Conservation (phyloP, 2,888 invertebrate species). For the Biston stratarius region DNA sequence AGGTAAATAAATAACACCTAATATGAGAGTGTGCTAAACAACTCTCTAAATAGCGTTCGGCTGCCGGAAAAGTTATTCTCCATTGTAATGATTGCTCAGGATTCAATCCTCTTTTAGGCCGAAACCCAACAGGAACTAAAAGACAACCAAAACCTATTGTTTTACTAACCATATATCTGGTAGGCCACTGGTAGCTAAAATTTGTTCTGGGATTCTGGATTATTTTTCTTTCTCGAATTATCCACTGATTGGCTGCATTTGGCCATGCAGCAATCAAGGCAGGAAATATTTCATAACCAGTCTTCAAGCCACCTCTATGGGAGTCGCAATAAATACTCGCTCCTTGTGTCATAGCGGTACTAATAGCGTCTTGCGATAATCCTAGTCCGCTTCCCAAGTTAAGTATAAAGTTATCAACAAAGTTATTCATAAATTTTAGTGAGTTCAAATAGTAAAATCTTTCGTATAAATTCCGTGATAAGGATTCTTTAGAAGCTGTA, state of each 20-base stretch:
- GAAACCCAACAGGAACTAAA: slow-evolving; percentile 90
- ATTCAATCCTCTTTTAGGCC: slow-evolving; percentile 87
- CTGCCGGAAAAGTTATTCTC: slow-evolving; percentile 92
- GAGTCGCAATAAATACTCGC: slow-evolving; percentile 89
- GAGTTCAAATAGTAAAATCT: slow-evolving; percentile 88
- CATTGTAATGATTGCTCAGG: slow-evolving; percentile 90
- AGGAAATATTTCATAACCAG: slow-evolving; percentile 89
- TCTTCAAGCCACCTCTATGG: slow-evolving; percentile 69
- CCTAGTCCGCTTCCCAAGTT: slow-evolving; percentile 87
- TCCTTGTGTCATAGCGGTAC: slow-evolving; percentile 87
- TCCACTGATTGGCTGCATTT: slow-evolving; percentile 89
- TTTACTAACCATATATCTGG: slow-evolving; percentile 88
- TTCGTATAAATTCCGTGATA: slow-evolving; percentile 73
- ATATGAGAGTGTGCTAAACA: slow-evolving; percentile 90
- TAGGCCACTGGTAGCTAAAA: slow-evolving; percentile 89
- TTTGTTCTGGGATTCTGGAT: slow-evolving; percentile 86
- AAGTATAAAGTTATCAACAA: slow-evolving; percentile 88
- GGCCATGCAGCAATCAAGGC: slow-evolving; percentile 92
- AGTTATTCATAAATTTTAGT: slow-evolving; percentile 89
- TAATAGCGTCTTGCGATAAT: slow-evolving; percentile 83
- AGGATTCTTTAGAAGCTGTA: slow-evolving; percentile 61
- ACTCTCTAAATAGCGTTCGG: slow-evolving; percentile 91
- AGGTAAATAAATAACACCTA: slow-evolving; percentile 89
- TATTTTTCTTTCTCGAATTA: slow-evolving; percentile 85
- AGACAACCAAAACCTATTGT: slow-evolving; percentile 89